Evolutionary conservation across 2,888 invertebrate genomes (phyloP).

Genomic region (Caenorhabditis afra): DNA sequence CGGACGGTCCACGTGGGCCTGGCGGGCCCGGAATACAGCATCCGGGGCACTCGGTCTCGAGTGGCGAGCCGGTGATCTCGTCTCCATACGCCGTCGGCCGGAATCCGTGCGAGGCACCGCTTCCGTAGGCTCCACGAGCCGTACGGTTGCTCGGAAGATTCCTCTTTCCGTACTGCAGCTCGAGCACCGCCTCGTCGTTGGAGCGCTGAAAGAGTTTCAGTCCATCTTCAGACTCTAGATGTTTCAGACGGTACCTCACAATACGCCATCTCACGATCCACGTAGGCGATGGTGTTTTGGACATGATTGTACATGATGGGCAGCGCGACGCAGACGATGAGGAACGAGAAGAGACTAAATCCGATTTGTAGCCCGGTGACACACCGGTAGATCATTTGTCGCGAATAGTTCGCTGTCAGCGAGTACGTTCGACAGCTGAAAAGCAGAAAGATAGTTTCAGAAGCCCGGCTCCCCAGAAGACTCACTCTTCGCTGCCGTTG

Average conservation of each 20-base stretch:
- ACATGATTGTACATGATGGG: slow-evolving; percentile 80
- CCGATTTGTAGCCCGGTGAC: slow-evolving; percentile 80
- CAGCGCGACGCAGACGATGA: slow-evolving; percentile 75
- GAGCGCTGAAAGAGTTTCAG: slow-evolving; percentile 63
- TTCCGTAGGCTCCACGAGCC: slow-evolving; percentile 63
- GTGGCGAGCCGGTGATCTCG: slow-evolving; percentile 78
- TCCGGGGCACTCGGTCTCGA: slow-evolving; percentile 80
- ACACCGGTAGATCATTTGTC: slow-evolving; percentile 76
- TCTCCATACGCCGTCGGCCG: slow-evolving; percentile 65
- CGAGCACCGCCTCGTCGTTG: slow-evolving; percentile 72
- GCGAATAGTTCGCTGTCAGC: slow-evolving; percentile 69
- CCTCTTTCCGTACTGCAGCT: slow-evolving; percentile 70
- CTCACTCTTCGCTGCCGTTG: slow-evolving; percentile 59
- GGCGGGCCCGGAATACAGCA: slow-evolving; percentile 77
- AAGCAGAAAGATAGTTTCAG: no score
- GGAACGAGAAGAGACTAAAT: slow-evolving; percentile 78
- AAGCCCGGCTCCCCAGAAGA: no score
- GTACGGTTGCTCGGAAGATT: slow-evolving; percentile 61
- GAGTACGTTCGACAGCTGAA: slow-evolving; percentile 72
- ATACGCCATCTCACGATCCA: slow-evolving; percentile 79
- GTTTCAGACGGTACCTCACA: slow-evolving; percentile 78
- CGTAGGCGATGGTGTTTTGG: slow-evolving; percentile 79
- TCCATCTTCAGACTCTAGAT: neutral
- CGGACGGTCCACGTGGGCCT: slow-evolving; percentile 79
- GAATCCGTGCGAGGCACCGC: slow-evolving; percentile 57